Evolutionary conservation across 2,888 invertebrate genomes (phyloP).

Genomic region (Petrophora chlorosata): DNA sequence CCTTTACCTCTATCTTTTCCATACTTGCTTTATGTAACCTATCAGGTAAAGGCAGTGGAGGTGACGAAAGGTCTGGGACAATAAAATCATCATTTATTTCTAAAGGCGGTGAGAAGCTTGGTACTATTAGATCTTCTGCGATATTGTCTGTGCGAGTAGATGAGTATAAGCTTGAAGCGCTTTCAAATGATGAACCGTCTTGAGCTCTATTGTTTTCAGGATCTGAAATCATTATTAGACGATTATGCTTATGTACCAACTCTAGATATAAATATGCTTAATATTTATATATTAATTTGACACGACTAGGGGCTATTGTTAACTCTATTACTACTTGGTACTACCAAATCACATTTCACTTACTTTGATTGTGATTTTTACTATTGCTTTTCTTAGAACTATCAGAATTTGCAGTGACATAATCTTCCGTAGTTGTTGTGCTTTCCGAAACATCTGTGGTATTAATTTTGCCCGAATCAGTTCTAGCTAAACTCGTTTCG

Average conservation of each 20-base stretch:
- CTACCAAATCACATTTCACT: conserved; percentile 37
- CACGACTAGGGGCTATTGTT: too few species aligned
- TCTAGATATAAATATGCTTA: too few species aligned
- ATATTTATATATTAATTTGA: background rate
- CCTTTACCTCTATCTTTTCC: conserved; percentile 74
- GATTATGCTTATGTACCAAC: conserved; percentile 1
- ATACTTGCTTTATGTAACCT: conserved; percentile 60
- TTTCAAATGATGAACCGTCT: conserved; percentile 94
- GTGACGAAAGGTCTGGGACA: conserved; percentile 73
- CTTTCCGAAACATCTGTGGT: conserved; percentile 93
- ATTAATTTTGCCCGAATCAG: conserved; percentile 88
- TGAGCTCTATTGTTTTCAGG: conserved; percentile 84
- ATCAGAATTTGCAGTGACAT: conserved; percentile 93
- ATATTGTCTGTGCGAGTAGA: conserved; percentile 88
- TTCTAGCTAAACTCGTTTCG: conserved; percentile 84
- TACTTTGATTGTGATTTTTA: conserved; percentile 74
- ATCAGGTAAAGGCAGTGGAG: conserved; percentile 74
- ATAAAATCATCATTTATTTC: conserved; percentile 78
- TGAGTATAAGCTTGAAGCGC: conserved; percentile 92
- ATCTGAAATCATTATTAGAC: conserved; percentile 60
- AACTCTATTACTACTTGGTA: background rate
- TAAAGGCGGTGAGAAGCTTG: conserved; percentile 84
- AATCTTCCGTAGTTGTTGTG: conserved; percentile 93
- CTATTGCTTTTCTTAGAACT: conserved; percentile 86
- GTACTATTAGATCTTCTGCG: conserved; percentile 85